Conservation (phyloP, 2,888 invertebrate genomes). For the Neoscelio sp. region DNA sequence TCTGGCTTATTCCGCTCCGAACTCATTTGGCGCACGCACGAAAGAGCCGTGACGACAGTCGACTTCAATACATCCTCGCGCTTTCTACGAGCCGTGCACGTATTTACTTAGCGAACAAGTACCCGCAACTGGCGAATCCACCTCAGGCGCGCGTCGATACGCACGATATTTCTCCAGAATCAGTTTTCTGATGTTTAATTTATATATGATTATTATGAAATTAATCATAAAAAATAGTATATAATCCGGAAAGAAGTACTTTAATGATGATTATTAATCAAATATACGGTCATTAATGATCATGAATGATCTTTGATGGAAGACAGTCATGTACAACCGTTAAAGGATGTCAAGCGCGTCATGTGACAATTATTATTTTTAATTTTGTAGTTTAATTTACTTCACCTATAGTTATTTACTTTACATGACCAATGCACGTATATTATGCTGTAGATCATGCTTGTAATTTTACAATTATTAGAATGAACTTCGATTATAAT, state of each 20-base stretch:
- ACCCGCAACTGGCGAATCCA: conserved; percentile 64
- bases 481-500: too few species aligned
- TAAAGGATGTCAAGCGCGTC: too few species aligned
- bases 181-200: conserved; percentile 13
- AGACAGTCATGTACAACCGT: too few species aligned
- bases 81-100: conserved; percentile 63
- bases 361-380: too few species aligned
- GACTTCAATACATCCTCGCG: conserved; percentile 69
- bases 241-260: not conserved
- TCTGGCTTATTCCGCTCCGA: conserved; percentile 70
- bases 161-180: conserved; percentile 43
- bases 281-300: too few species aligned
- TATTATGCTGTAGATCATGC: too few species aligned
- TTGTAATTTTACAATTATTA: too few species aligned
- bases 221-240: too few species aligned
- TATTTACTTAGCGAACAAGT: conserved; percentile 69
- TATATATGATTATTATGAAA: conserved; percentile 13
- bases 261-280: not conserved
- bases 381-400: too few species aligned
- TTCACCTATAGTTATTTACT: too few species aligned
- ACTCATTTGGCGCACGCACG: conserved; percentile 71
- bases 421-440: too few species aligned
- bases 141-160: conserved; percentile 61
- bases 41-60: conserved; percentile 65
- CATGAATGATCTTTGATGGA: too few species aligned